Base-by-base conservation (phyloP, 2,888 invertebrate species). In the Pecten maximus region DNA sequence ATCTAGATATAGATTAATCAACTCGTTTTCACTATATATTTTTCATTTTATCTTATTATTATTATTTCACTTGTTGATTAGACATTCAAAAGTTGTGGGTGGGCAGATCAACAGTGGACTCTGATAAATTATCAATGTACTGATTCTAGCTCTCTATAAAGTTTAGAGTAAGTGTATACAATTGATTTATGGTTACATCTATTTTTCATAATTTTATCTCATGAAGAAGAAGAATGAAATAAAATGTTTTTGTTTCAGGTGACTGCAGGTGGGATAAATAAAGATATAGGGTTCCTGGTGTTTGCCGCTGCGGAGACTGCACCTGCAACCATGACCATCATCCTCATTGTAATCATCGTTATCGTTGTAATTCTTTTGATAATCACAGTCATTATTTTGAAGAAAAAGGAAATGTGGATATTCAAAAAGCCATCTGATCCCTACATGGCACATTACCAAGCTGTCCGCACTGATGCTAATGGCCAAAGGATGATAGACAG, bases 311-410 rank as follows among this genome's bases (percentile, higher is more conserved):
- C 28, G 28, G 74, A 74, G 28, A 23, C 19, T 3, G 35, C 74
- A 28, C 8, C 74, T 12, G 23, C 93, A 0, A 91, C 92, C n/a
- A 87, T 91, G 0, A 91, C 91, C 2, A 91, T 95, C 44, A 92
- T 95, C 35, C 91, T 93, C 8, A 87, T 96, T 4, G 91, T 94
- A 35, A 91, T 94, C 8, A 93, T 95, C 19, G 35, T 95, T 12
- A 89, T 93, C 28, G 35, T 74, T 2, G 90, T 96, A 16, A 23
- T 95, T 40, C 40, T 94, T 0, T 90, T 94, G 8, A 91, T 94
- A 15, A 87, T 94, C n/a, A 39, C 94, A 12, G 8, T 95, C 3
- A 12, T 94, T 2, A 89, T 94, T n/a, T 93, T 95, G 95, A 95
- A 94, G 93, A 91, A 92, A 40, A 92, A 93, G 40, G 91, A 92